Percentiles rank a stretch among this genome's conserved stretches.
These are phyloP conservation scores for Lanistes nyassanus DNA, from an alignment of 1,140 invertebrate species.

Conservation along the genomic window DNA sequence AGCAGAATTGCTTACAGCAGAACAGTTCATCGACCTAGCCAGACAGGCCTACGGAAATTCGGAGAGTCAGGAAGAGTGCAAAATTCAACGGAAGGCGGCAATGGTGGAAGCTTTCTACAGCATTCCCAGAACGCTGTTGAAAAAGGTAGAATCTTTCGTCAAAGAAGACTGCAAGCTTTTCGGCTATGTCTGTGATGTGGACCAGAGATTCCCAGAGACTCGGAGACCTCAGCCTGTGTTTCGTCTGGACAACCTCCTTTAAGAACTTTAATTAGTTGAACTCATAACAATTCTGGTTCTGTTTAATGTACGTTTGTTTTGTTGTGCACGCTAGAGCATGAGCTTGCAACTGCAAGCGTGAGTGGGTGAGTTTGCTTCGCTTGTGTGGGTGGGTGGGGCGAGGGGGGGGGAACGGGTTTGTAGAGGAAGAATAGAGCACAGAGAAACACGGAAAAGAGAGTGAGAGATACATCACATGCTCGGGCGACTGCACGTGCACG, in stretches of 20 bases:
- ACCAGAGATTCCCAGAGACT: background rate
- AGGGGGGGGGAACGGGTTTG: too few relatives aligned
- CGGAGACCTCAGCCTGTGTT: background rate
- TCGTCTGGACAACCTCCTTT: background rate
- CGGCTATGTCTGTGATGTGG: constrained; percentile 16
- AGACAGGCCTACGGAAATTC: background rate
- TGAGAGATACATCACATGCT: too few relatives aligned
- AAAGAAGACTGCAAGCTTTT: constrained; percentile 1
- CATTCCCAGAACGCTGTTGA: constrained; percentile 1
- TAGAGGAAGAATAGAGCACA: too few relatives aligned
- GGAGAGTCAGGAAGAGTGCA: constrained; percentile 6
- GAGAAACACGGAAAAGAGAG: too few relatives aligned
- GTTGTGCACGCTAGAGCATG: too few relatives aligned
- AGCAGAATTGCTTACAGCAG: background rate
- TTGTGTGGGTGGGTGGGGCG: too few relatives aligned
- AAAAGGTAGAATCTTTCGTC: constrained; percentile 1
- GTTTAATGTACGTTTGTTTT: too few relatives aligned
- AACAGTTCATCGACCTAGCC: background rate
- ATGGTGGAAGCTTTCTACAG: constrained; percentile 15
- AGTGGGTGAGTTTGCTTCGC: too few relatives aligned
- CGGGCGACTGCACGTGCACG: too few relatives aligned
- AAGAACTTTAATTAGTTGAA: too few relatives aligned
- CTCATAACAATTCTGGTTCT: too few relatives aligned
- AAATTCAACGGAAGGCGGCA: constrained; percentile 5
- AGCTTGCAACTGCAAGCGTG: too few relatives aligned